phyloP scores from a whole-genome alignment of 2,888 invertebrate species.

The Pegoplata infirma region DNA sequence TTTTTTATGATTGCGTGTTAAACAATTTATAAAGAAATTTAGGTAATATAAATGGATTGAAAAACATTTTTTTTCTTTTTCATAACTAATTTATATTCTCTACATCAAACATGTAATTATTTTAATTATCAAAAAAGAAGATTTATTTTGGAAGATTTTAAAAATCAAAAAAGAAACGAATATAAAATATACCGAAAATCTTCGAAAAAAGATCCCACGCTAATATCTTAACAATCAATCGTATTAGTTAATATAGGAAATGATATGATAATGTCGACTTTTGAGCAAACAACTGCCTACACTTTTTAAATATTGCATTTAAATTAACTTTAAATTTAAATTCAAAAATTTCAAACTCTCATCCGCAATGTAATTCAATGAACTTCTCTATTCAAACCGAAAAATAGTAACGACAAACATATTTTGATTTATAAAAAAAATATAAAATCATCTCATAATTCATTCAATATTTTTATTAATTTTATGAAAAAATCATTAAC shows the following conservation, averaged over 20 bases:
- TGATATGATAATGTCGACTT: slow-evolving; percentile 6
- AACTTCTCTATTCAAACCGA: slow-evolving; percentile 29
- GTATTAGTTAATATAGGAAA: slow-evolving; percentile 27
- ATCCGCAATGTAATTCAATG: slow-evolving; percentile 45
- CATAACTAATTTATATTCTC: slow-evolving; percentile 32
- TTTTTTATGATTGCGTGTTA: slow-evolving; percentile 27
- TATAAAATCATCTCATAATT: slow-evolving; percentile 31
- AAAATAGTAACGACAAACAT: too few relatives aligned
- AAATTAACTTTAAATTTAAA: slow-evolving; percentile 18
- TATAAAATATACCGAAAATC: too few relatives aligned
- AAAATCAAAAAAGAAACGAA: slow-evolving; percentile 17
- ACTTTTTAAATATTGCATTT: slow-evolving; percentile 31
- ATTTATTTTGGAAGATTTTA: slow-evolving; percentile 13
- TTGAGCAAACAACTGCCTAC: slow-evolving; percentile 52
- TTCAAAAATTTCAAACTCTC: slow-evolving; percentile 16
- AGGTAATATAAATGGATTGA: slow-evolving; percentile 10
- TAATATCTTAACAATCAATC: slow-evolving; percentile 8
- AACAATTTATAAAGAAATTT: slow-evolving; percentile 44
- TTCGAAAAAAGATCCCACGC: slow-evolving; percentile 52
- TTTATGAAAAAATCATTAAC: background rate
- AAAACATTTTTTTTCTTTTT: slow-evolving; percentile 19
- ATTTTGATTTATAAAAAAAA: slow-evolving; percentile 16
- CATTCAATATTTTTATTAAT: slow-evolving; percentile 9
- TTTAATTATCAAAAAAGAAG: slow-evolving; percentile 37
- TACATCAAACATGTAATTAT: slow-evolving; percentile 55